phyloP scores from a whole-genome alignment of 1,140 invertebrate species.

The Listronotus oregonensis region DNA sequence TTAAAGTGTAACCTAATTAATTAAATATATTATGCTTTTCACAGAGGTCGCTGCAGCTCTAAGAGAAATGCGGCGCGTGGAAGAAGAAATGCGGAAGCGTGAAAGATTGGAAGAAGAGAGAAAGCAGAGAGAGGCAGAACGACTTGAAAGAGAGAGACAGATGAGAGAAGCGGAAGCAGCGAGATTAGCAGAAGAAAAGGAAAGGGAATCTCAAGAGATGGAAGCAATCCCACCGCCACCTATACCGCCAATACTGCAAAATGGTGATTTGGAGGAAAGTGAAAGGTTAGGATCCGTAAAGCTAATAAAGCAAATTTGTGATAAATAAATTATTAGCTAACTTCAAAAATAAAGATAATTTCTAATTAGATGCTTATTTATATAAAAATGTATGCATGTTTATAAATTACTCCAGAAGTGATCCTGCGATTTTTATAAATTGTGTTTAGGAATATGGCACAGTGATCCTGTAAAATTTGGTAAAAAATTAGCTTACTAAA shows the following conservation, averaged over 20 bases:
- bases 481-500: no score
- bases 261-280: constrained; percentile 57
- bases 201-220: constrained; percentile 49
- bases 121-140: constrained; percentile 54
- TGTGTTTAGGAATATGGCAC: no score
- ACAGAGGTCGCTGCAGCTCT: constrained; percentile 79
- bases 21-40: neutral
- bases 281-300: constrained; percentile 56
- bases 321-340: no score
- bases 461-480: no score
- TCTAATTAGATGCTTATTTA: no score
- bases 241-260: constrained; percentile 23
- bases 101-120: constrained; percentile 68
- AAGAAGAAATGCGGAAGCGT: constrained; percentile 85
- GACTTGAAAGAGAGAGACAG: constrained; percentile 48
- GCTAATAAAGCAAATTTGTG: no score
- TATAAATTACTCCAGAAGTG: no score
- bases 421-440: no score
- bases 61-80: constrained; percentile 87
- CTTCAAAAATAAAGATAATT: no score
- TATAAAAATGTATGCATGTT: no score
- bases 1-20: no score
- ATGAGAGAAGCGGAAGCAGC: constrained; percentile 54
- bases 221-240: constrained; percentile 36
- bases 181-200: constrained; percentile 23